Percentiles rank a stretch among this genome's conserved stretches.
Evolutionary conservation across 2,888 invertebrate species (phyloP).

Genomic region (Eristalinus sepulchralis): DNA sequence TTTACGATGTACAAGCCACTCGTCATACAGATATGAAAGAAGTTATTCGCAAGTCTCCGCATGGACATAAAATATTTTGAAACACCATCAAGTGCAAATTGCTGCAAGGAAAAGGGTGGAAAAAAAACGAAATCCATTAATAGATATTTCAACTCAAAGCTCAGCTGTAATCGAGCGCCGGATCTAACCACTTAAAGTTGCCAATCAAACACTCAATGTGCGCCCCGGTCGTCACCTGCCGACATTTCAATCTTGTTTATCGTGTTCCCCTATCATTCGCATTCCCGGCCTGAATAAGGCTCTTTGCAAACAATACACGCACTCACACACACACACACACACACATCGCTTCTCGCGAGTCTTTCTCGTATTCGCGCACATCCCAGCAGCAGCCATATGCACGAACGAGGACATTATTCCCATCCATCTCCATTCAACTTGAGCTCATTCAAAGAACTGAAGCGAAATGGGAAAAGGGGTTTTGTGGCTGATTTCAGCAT

Average conservation of each 20-base stretch:
- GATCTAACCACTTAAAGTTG: conserved; percentile 55
- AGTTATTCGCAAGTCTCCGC: too few species aligned
- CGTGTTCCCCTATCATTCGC: conserved; percentile 15
- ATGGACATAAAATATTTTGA: too few species aligned
- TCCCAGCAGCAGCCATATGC: conserved; percentile 9
- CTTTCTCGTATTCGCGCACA: conserved; percentile 23
- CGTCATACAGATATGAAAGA: too few species aligned
- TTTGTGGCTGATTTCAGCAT: conserved; percentile 57
- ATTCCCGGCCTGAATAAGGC: conserved; percentile 29
- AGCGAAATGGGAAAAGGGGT: conserved; percentile 2
- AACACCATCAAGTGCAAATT: too few species aligned
- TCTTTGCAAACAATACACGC: conserved; percentile 39
- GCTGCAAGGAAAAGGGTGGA: too few species aligned
- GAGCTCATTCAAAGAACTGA: conserved; percentile 21
- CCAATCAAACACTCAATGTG: conserved; percentile 38
- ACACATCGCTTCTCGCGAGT: conserved; percentile 21
- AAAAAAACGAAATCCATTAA: background rate
- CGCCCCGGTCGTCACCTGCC: conserved; percentile 37
- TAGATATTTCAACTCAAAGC: background rate
- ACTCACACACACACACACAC: conserved; percentile 20
- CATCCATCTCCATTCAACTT: conserved; percentile 22
- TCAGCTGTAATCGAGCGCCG: conserved; percentile 22
- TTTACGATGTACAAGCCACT: too few species aligned
- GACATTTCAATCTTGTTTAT: background rate
- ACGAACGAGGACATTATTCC: conserved; percentile 36